Evolutionary conservation across 2,113 vertebrate species (phyloP).

Genomic region (Antennarius striatus): DNA sequence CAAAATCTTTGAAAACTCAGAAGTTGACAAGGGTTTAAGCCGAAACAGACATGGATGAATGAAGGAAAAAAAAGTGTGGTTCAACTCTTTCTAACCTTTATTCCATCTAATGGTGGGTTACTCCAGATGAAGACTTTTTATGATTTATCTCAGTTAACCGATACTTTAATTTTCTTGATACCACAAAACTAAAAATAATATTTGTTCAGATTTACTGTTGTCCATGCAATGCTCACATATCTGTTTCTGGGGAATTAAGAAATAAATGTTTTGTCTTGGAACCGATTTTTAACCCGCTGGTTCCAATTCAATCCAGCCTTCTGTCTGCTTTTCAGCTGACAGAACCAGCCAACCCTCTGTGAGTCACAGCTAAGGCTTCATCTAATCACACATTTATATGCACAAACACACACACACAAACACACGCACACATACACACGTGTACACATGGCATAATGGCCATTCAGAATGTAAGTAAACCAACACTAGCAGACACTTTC

Average conservation of each 20-base stretch:
- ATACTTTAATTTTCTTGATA: neutral
- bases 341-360: constrained; percentile 48
- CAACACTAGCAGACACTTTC: constrained; percentile 5
- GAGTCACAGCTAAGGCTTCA: constrained; percentile 71
- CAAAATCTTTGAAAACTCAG: constrained; percentile 13
- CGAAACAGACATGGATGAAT: no score
- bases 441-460: neutral
- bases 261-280: constrained; percentile 22
- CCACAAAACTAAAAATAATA: no score
- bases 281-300: constrained; percentile 30
- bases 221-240: neutral
- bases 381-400: constrained; percentile 38
- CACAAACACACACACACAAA: constrained; percentile 4
- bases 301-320: constrained; percentile 53
- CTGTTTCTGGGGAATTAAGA: constrained; percentile 20
- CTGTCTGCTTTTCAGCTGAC: constrained; percentile 60
- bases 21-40: constrained; percentile 13
- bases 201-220: neutral
- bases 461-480: constrained; percentile 29
- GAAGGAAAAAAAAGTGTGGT: neutral
- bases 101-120: neutral
- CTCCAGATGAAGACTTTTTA: neutral
- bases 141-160: neutral
- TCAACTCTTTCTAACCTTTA: constrained; percentile 16
- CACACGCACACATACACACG: constrained; percentile 3